phyloP scores from a whole-genome alignment of 2,888 invertebrate genomes.

The Leucozona laternaria region DNA sequence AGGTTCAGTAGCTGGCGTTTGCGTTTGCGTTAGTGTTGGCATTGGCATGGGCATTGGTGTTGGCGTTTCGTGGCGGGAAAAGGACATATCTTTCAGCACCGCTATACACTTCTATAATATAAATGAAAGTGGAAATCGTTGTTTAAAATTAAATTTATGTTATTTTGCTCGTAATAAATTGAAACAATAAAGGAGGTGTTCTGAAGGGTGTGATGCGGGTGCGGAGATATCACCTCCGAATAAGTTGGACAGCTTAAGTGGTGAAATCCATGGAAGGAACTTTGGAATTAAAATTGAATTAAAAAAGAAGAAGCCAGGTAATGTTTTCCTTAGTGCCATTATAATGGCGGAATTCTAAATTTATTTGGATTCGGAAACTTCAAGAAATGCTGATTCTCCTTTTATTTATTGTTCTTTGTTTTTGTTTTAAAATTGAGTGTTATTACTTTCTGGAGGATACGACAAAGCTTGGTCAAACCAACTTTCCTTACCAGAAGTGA shows the following conservation, averaged over 20 bases:
- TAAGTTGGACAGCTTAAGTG: constrained; percentile 47
- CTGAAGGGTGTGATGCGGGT: constrained; percentile 1
- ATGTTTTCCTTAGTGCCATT: constrained; percentile 35
- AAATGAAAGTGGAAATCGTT: constrained; percentile 51
- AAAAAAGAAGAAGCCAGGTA: constrained; percentile 35
- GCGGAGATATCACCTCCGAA: background rate
- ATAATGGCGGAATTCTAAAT: constrained; percentile 18
- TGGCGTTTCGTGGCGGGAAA: constrained; percentile 24
- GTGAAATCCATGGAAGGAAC: constrained; percentile 47
- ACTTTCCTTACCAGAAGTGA: background rate
- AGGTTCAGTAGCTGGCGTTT: constrained; percentile 19
- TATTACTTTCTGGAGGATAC: background rate
- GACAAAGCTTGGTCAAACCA: background rate
- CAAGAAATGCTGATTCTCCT: constrained; percentile 1
- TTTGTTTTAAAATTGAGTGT: background rate
- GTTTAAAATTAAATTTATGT: constrained; percentile 74
- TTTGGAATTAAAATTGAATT: constrained; percentile 54
- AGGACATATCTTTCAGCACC: constrained; percentile 13
- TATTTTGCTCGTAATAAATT: constrained; percentile 69
- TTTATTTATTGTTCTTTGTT: background rate
- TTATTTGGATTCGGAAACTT: constrained; percentile 11
- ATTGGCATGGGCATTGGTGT: too few relatives aligned
- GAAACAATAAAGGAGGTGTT: constrained; percentile 67
- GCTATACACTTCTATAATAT: background rate
- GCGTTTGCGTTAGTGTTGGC: background rate